A percentile compares a stretch with the other conserved stretches of the same genome.
phyloP scores from a whole-genome alignment of 2,888 invertebrate species.

The Drosophila leonis region DNA sequence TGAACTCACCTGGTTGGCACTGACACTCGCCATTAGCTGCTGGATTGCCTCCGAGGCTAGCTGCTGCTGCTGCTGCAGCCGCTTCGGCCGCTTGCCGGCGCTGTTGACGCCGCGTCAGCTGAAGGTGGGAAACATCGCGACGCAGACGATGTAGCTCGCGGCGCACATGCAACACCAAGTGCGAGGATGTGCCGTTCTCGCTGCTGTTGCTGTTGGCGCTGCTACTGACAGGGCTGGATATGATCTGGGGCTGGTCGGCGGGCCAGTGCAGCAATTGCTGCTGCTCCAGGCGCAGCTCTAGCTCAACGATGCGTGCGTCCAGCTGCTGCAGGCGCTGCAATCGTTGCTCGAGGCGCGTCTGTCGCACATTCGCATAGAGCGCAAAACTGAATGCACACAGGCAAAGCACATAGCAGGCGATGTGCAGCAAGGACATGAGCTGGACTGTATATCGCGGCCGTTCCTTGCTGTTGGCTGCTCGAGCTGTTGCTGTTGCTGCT shows the following conservation, averaged over 20 bases:
- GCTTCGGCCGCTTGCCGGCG: constrained; percentile 81
- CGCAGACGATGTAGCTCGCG: constrained; percentile 85
- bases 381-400: constrained; percentile 85
- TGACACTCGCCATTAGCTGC: constrained; percentile 86
- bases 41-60: constrained; percentile 82
- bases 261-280: constrained; percentile 74
- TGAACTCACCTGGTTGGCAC: constrained; percentile 90
- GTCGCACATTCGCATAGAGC: constrained; percentile 84
- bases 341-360: constrained; percentile 83
- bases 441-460: constrained; percentile 60
- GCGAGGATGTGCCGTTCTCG: constrained; percentile 39
- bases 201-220: constrained; percentile 27
- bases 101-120: constrained; percentile 84
- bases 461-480: constrained; percentile 54
- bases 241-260: constrained; percentile 62
- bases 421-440: constrained; percentile 82
- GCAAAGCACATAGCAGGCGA: constrained; percentile 84
- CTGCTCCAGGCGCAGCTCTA: constrained; percentile 82
- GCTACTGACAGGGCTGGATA: constrained; percentile 47
- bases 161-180: constrained; percentile 81
- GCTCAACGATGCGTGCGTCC: constrained; percentile 84
- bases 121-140: constrained; percentile 85
- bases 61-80: constrained; percentile 65
- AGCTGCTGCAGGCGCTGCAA: constrained; percentile 83
- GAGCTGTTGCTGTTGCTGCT: constrained; percentile 42